Conservation (phyloP, 1,140 invertebrate species). For the Gryon sp. region DNA sequence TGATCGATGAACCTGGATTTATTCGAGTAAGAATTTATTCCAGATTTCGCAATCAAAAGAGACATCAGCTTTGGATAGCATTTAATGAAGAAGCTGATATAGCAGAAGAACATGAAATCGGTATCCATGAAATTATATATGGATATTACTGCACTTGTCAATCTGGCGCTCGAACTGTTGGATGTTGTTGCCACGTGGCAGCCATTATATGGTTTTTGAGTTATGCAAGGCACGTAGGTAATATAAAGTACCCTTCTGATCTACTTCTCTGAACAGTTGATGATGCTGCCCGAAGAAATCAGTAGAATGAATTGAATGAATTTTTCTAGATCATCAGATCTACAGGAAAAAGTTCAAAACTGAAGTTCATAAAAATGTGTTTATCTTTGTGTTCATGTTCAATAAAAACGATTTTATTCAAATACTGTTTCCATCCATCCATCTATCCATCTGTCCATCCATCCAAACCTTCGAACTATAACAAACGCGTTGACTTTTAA, state of each 20-base stretch:
- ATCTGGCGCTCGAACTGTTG: conserved; percentile 18
- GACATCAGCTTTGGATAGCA: conserved; percentile 19
- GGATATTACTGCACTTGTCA: conserved; percentile 41
- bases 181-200: conserved; percentile 17
- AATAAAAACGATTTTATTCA: too few relatives aligned
- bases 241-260: conserved; percentile 6
- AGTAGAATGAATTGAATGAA: too few relatives aligned
- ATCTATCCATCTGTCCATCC: too few relatives aligned
- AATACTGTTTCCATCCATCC: too few relatives aligned
- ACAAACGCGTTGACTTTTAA: too few relatives aligned
- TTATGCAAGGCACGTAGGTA: conserved; percentile 2
- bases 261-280: too few relatives aligned
- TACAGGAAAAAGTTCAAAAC: too few relatives aligned
- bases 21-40: conserved; percentile 16
- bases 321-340: too few relatives aligned
- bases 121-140: conserved; percentile 3
- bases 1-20: neutral
- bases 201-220: conserved; percentile 21
- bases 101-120: neutral
- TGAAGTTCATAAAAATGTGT: too few relatives aligned
- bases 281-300: too few relatives aligned
- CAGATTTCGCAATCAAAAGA: conserved; percentile 4
- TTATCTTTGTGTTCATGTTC: too few relatives aligned
- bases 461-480: too few relatives aligned
- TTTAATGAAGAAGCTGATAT: neutral